Percentiles rank a stretch among this genome's conserved stretches.
Conservation (phyloP, 2,113 vertebrate species). For the Sterrhoptilus dennistouni region DNA sequence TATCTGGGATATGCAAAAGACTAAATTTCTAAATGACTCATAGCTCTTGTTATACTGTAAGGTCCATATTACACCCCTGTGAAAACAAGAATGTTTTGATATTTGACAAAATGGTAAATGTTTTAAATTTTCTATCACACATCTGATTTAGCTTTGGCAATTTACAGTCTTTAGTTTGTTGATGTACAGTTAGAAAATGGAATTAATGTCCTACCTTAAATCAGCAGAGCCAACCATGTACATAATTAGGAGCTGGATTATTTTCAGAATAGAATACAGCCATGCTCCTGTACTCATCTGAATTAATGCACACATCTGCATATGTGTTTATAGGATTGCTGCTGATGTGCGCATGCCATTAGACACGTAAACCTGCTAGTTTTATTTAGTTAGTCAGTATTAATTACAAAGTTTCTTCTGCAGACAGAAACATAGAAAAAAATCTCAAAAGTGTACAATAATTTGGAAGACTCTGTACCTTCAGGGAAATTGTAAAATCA, state of each 20-base stretch:
- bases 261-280: neutral
- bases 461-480: neutral
- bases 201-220: neutral
- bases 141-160: neutral
- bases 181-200: neutral
- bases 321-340: neutral
- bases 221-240: neutral
- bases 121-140: neutral
- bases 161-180: neutral
- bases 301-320: neutral
- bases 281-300: neutral
- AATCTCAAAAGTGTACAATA: neutral
- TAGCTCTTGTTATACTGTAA: conserved; percentile 20
- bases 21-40: conserved; percentile 13
- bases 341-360: neutral
- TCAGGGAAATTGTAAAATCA: neutral
- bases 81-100: conserved; percentile 58
- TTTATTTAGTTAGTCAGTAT: neutral
- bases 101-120: neutral
- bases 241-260: neutral
- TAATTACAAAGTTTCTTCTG: neutral
- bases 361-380: neutral
- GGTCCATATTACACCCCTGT: conserved; percentile 15
- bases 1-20: conserved; percentile 6
- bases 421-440: neutral